phyloP scores from a whole-genome alignment of 2,797 vertebrate genomes.

The Cuculus canorus region DNA sequence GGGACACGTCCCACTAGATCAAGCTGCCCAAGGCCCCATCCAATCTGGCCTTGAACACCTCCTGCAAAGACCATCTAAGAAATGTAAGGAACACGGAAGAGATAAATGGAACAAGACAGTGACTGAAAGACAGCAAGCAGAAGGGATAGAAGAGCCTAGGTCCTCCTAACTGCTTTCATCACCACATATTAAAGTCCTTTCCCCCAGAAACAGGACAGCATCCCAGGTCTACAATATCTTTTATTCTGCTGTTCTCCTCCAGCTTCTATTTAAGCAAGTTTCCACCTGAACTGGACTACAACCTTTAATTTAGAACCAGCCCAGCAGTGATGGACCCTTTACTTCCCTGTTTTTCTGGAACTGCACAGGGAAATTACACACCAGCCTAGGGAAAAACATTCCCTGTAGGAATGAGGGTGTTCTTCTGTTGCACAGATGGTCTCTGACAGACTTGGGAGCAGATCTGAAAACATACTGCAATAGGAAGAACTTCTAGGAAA shows the following conservation, averaged over 20 bases:
- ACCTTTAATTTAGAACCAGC: not conserved
- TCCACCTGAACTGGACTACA: not conserved
- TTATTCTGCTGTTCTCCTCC: not conserved
- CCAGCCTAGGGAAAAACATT: not conserved
- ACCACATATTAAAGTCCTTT: not conserved
- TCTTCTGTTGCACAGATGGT: slow-evolving; percentile 41
- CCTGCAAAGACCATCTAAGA: not conserved
- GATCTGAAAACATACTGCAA: slow-evolving; percentile 34
- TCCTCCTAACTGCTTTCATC: not conserved
- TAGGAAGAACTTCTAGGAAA: slow-evolving; percentile 36
- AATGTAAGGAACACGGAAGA: not conserved
- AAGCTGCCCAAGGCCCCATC: no score
- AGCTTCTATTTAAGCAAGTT: not conserved
- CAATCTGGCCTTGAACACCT: no score
- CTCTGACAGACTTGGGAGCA: slow-evolving; percentile 26
- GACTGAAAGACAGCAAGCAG: not conserved
- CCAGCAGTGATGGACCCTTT: not conserved
- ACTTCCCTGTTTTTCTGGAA: not conserved
- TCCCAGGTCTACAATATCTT: not conserved
- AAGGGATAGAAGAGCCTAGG: not conserved
- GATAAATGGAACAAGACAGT: not conserved
- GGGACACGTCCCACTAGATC: no score
- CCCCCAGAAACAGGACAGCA: not conserved
- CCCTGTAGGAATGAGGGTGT: not conserved
- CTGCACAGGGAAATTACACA: not conserved